These are phyloP conservation scores for Drosophila eugracilis DNA, from an alignment of 1,140 invertebrate species.

Conservation along the genomic window DNA sequence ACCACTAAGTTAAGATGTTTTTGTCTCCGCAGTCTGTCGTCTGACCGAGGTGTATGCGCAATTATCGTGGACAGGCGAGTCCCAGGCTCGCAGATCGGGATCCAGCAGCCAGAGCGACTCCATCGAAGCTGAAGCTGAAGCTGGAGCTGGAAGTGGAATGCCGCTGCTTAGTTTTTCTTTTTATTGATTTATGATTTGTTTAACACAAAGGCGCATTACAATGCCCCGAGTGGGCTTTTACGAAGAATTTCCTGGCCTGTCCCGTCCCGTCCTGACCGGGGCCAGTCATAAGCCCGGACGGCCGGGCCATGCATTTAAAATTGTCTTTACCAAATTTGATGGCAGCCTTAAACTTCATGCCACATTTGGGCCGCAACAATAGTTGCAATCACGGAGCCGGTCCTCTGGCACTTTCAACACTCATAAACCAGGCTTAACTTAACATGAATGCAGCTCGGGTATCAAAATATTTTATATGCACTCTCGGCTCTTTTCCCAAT, in stretches of 20 bases:
- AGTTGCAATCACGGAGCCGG: slow-evolving; percentile 74
- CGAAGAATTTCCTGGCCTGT: slow-evolving; percentile 61
- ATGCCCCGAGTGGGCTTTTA: slow-evolving; percentile 69
- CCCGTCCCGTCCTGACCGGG: not conserved
- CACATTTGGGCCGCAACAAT: slow-evolving; percentile 77
- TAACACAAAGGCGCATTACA: slow-evolving; percentile 82
- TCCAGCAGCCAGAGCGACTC: slow-evolving; percentile 43
- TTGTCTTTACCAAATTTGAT: slow-evolving; percentile 82
- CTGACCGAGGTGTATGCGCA: slow-evolving; percentile 58
- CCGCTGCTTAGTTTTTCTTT: slow-evolving; percentile 79
- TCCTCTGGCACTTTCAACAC: slow-evolving; percentile 65
- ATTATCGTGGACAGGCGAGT: slow-evolving; percentile 62
- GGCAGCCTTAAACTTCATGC: slow-evolving; percentile 82
- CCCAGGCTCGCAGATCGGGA: slow-evolving; percentile 11
- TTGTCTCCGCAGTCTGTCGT: slow-evolving; percentile 62
- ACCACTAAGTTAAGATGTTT: slow-evolving; percentile 83
- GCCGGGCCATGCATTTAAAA: slow-evolving; percentile 70
- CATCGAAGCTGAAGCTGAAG: no score
- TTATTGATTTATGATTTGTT: slow-evolving; percentile 83
- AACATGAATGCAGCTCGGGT: slow-evolving; percentile 79
- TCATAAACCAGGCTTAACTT: slow-evolving; percentile 83
- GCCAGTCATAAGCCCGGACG: slow-evolving; percentile 52
- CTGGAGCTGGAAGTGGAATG: slow-evolving; percentile 73
- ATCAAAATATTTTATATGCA: slow-evolving; percentile 81
- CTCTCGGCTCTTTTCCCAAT: slow-evolving; percentile 11